Evolutionary conservation across 2,113 vertebrate species (phyloP).

Genomic region (Sceloporus undulatus): DNA sequence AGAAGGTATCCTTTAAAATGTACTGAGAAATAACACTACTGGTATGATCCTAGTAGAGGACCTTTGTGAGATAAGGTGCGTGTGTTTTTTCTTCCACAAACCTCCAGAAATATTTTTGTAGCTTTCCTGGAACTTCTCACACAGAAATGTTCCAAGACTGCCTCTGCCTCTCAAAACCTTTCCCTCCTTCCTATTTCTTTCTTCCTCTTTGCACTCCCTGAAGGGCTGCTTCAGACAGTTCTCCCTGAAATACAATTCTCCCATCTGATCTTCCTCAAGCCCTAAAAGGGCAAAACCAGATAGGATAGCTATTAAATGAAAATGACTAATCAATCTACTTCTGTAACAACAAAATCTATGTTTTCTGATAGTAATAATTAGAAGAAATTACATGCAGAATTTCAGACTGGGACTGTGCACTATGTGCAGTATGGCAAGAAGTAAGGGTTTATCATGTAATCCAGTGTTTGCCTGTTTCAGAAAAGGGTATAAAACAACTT

Average conservation of each 20-base stretch:
- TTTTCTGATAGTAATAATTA: not conserved
- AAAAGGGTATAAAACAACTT: slow-evolving; percentile 50
- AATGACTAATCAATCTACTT: not conserved
- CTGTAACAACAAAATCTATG: not conserved
- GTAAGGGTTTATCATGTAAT: slow-evolving; percentile 40
- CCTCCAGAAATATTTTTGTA: not conserved
- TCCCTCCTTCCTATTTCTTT: not conserved
- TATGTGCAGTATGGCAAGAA: not conserved
- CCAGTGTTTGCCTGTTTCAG: slow-evolving; percentile 39
- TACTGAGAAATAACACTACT: not conserved
- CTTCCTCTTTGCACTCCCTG: not conserved
- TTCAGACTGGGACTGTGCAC: not conserved
- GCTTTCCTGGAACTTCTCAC: not conserved
- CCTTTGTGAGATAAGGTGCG: not conserved
- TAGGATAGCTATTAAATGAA: not conserved
- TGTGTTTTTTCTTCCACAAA: not conserved
- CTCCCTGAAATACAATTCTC: not conserved
- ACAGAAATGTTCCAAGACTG: not conserved
- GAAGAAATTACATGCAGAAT: not conserved
- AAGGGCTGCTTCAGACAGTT: not conserved
- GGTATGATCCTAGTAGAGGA: not conserved
- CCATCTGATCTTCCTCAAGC: not conserved
- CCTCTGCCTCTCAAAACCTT: not conserved
- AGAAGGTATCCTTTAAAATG: not conserved
- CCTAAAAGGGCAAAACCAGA: not conserved